These are phyloP conservation scores for Ceyx melanurus DNA, from an alignment of 2,113 vertebrate genomes.

Conservation along the genomic window DNA sequence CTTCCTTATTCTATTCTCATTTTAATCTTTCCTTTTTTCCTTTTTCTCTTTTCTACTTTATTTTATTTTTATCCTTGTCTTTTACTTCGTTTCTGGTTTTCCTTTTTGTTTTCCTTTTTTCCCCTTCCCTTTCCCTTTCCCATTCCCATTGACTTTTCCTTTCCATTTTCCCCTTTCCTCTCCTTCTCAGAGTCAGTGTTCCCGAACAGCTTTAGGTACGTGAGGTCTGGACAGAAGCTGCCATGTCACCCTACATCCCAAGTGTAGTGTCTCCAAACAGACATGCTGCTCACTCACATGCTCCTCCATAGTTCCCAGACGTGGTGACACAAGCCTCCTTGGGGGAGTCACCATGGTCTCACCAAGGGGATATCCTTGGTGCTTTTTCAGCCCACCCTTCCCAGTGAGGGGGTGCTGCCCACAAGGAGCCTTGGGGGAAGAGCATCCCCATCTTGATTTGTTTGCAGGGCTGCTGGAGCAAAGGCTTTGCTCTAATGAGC, in stretches of 20 bases:
- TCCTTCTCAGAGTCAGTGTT: neutral
- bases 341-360: too few relatives aligned
- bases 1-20: too few relatives aligned
- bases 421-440: accelerated
- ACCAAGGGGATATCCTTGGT: neutral
- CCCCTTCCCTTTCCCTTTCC: accelerated
- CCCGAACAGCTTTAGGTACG: neutral
- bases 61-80: too few relatives aligned
- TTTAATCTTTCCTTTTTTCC: accelerated
- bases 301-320: accelerated
- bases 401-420: neutral
- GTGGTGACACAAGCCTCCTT: accelerated
- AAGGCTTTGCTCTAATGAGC: neutral
- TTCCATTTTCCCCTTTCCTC: neutral
- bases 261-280: neutral
- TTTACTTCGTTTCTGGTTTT: too few relatives aligned
- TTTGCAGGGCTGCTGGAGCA: neutral
- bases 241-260: neutral
- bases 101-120: too few relatives aligned
- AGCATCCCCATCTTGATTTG: neutral
- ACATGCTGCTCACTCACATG: accelerated
- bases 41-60: neutral
- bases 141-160: too few relatives aligned
- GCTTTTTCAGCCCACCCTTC: neutral
- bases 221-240: neutral